Conservation (phyloP, 2,888 invertebrate species). For the Epiblema foenella region DNA sequence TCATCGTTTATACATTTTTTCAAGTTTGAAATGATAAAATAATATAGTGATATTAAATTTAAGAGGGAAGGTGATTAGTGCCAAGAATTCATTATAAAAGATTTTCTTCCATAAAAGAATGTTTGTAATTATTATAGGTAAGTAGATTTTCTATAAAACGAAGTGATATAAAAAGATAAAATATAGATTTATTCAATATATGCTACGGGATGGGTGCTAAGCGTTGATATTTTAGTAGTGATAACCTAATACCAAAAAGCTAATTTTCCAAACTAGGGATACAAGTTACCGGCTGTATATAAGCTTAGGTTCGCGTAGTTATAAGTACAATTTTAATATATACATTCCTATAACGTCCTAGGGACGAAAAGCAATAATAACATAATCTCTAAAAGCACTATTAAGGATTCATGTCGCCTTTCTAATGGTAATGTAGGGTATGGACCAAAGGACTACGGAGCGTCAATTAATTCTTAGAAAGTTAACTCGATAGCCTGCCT, state of each 20-base stretch:
- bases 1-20: neutral
- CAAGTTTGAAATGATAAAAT: constrained; percentile 16
- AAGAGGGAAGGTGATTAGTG: constrained; percentile 49
- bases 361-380: constrained; percentile 34
- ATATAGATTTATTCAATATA: constrained; percentile 50
- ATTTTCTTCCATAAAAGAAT: constrained; percentile 28
- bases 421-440: constrained; percentile 53
- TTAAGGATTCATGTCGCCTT: constrained; percentile 44
- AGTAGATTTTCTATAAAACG: constrained; percentile 50
- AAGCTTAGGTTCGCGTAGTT: constrained; percentile 15
- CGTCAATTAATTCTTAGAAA: constrained; percentile 68
- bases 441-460: constrained; percentile 72
- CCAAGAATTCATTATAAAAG: constrained; percentile 48
- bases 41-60: constrained; percentile 32
- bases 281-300: constrained; percentile 56
- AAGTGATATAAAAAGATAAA: constrained; percentile 50
- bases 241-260: constrained; percentile 60
- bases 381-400: constrained; percentile 21
- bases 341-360: constrained; percentile 36
- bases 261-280: constrained; percentile 56
- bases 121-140: constrained; percentile 47
- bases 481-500: constrained; percentile 18
- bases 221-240: constrained; percentile 52
- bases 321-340: constrained; percentile 22
- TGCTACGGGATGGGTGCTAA: constrained; percentile 67